Evolutionary conservation across 1,140 invertebrate species (phyloP), one percentile per base, ranked within the genome.

Genomic region (Drosophila chauvacae): DNA sequence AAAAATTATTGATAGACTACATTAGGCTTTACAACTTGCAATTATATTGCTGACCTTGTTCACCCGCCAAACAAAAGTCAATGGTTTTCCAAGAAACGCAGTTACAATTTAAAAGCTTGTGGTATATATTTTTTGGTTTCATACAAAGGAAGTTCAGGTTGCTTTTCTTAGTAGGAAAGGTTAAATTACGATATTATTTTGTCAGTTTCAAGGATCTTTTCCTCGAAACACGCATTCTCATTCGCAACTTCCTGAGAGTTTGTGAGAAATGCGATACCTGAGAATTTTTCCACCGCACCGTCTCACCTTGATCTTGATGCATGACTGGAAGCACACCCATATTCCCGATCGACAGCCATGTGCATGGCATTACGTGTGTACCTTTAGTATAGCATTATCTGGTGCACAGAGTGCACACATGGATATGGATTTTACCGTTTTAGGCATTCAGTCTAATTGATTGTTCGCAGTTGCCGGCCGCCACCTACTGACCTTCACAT

Each of bases 401-500:
- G 53, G 71, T 62, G 55, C 76, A 48, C 61, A 65, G 77, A 80
- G 61, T 76, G 69, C 76, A 56, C 53, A 56, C 53, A 56, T 56
- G 53, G 53, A 84, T 76, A 70, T 79, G 68, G 76, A 60, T 70
- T 83, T 84, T 80, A 90, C 84, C 84, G 85, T 90, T 90, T 84
- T 77, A 82, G 77, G 78, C 74, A 77, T 68, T 77, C 74, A 61
- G 65, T 81, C 81, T 90, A 90, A 90, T 90, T 88, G 85, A 90
- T 85, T 85, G 85, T 81, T 72, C 77, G 81, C 70, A 66, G 81
- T 78, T 72, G 85, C 70, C 68, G 85, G 77, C 84, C 81, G 81
- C 85, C 85, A 90, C 85, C 85, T 90, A 90, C 85, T 90, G 85
- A 90, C 85, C 85, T 90, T 90, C 85, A 90, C 85, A 90, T 90